Conservation (phyloP, 2,888 invertebrate species). For the Branchellion lobata region DNA sequence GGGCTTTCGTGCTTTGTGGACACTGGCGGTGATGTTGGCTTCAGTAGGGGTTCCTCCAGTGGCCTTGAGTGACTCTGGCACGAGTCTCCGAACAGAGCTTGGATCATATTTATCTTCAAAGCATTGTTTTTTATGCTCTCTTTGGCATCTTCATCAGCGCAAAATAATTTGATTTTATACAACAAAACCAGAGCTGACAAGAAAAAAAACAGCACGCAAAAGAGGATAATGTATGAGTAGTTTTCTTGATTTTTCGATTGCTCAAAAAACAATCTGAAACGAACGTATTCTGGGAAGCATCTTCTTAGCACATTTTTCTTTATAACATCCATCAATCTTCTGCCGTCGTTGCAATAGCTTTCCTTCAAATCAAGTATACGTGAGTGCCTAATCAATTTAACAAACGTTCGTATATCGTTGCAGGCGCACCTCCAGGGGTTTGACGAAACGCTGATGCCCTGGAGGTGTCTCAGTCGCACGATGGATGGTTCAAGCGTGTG, state of each 20-base stretch:
- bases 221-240: neutral
- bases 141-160: neutral
- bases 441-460: neutral
- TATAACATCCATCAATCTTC: neutral
- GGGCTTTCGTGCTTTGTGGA: neutral
- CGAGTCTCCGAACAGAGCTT: neutral
- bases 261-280: neutral
- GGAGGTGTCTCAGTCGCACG: neutral
- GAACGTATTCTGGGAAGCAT: neutral
- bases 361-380: neutral
- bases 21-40: neutral
- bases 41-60: neutral
- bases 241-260: neutral
- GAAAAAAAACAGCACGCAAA: neutral
- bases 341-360: neutral
- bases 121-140: neutral
- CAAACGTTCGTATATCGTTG: neutral
- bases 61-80: neutral
- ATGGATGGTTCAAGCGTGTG: neutral
- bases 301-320: neutral
- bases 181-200: neutral
- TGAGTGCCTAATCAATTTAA: neutral
- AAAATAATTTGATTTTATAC: neutral
- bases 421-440: conserved; percentile 6
- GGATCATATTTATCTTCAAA: neutral